Base-by-base conservation (phyloP, 2,113 vertebrate genomes). In the Phalacrocorax carbo region DNA sequence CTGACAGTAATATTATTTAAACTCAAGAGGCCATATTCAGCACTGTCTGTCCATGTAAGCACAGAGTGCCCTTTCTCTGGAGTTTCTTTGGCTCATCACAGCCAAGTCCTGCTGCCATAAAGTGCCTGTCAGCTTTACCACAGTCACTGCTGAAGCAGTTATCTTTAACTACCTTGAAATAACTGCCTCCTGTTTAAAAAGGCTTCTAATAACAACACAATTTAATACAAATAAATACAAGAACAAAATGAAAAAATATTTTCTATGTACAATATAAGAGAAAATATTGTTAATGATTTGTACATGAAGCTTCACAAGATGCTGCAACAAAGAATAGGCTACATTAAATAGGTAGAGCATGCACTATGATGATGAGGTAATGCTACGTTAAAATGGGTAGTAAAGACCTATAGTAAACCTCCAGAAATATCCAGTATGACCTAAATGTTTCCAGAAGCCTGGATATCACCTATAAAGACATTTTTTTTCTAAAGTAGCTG, bases 131-230 rank as follows among this genome's bases (percentile, higher is more conserved):
- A 69, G 12, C 15, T 89, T 93, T 57, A 73, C 15, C 16, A 16
- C n/a, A 1, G 7, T 32, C 11, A 22, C 7, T 1, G 6, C 12
- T 40, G 44, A 70, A 79, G 9, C 7, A 1, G 9, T 27, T 70
- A 17, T 30, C 32, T 73, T 77, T 61, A 83, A 38, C 6, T 48
- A 17, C 13, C 19, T 78, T 66, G 16, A 82, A 79, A 68, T 46
- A 73, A 48, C 14, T 82, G 2, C 23, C 15, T 83, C 13, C 9
- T 49, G 7, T 65, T 75, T 75, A 15, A 84, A 91, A 86, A 68
- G 11, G 5, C 2, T 64, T 79, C 55, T 64, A 34, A 38, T 32
- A 58, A 62, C 2, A 46, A 46, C 3, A 4, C 44, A 11, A 34
- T 72, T 55, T 68, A 68, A 51, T 44, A 62, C 0, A 75, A 30